Percentiles rank a stretch among this genome's conserved stretches.
Evolutionary conservation across 2,888 invertebrate species (phyloP).

Genomic region (Ecliptopera silaceata): DNA sequence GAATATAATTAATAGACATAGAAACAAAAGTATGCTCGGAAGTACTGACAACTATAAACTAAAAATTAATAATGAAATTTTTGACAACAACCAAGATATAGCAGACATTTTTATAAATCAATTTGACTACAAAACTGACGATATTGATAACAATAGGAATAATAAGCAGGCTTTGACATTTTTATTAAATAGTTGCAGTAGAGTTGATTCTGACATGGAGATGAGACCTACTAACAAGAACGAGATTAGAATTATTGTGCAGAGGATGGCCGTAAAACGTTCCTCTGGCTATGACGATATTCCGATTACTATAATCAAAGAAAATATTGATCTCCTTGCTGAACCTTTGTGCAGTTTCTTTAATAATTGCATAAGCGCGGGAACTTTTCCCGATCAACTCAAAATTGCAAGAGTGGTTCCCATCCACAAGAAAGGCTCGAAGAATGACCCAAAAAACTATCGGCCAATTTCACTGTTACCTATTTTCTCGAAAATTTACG

Average conservation of each 20-base stretch:
- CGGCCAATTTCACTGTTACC: slow-evolving; percentile 8
- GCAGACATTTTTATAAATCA: background rate
- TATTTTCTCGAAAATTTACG: slow-evolving; percentile 7
- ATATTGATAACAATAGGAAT: background rate
- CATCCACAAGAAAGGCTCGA: no score
- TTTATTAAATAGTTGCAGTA: background rate
- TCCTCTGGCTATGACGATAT: slow-evolving; percentile 23
- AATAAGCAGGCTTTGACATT: background rate
- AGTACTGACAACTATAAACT: background rate
- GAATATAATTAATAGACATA: no score
- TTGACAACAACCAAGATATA: background rate
- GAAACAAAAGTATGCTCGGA: background rate
- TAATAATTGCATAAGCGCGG: slow-evolving; percentile 13
- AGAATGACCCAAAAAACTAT: slow-evolving; percentile 8
- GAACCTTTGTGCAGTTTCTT: slow-evolving; percentile 15
- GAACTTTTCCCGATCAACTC: slow-evolving; percentile 6
- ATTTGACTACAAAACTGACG: background rate
- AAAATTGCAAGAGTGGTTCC: slow-evolving; percentile 10
- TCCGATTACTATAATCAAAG: slow-evolving; percentile 15
- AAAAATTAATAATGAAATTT: background rate
- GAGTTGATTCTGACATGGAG: slow-evolving; percentile 1
- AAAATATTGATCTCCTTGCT: slow-evolving; percentile 21
- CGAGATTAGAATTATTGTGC: slow-evolving; percentile 6
- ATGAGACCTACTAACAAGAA: background rate
- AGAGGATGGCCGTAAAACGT: slow-evolving; percentile 16